These are phyloP conservation scores for Lithodes maja DNA, from an alignment of 2,888 invertebrate genomes.

Conservation along the genomic window DNA sequence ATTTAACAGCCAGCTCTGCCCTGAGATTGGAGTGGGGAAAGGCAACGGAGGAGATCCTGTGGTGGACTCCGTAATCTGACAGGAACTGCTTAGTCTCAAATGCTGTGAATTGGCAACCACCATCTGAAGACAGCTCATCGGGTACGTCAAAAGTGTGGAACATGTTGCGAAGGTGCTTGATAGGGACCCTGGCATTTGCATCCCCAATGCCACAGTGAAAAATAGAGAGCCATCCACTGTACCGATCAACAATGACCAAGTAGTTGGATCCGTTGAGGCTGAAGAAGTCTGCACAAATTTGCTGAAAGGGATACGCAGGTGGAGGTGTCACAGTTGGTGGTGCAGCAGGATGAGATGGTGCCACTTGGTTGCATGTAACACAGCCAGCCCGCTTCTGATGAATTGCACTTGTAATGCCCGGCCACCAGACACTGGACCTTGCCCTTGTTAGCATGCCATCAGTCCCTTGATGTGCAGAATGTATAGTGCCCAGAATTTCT, in stretches of 20 bases:
- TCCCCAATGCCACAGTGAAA: not conserved
- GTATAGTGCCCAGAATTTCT: not conserved
- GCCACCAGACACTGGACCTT: conserved; percentile 14
- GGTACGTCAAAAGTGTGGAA: not conserved
- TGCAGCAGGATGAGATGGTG: conserved; percentile 37
- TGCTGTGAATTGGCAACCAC: conserved; percentile 40
- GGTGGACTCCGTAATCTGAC: not conserved
- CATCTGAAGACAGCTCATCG: conserved; percentile 43
- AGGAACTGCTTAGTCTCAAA: not conserved
- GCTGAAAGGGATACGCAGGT: conserved; percentile 21
- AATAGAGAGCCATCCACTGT: conserved; percentile 33
- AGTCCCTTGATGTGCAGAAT: not conserved
- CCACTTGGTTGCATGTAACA: not conserved
- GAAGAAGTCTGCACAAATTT: conserved; percentile 31
- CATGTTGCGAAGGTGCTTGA: not conserved
- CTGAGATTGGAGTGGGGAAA: not conserved
- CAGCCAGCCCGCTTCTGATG: not conserved
- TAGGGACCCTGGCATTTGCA: conserved; percentile 10
- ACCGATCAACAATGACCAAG: conserved; percentile 39
- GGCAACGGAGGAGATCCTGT: not conserved
- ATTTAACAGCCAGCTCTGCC: conserved; percentile 1
- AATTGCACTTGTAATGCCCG: conserved; percentile 23
- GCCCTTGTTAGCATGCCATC: not conserved
- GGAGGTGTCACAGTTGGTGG: conserved; percentile 3
- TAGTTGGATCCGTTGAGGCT: conserved; percentile 2